Evolutionary conservation across 1,140 invertebrate species (phyloP).

Genomic region (Thereuonema tuberculata): DNA sequence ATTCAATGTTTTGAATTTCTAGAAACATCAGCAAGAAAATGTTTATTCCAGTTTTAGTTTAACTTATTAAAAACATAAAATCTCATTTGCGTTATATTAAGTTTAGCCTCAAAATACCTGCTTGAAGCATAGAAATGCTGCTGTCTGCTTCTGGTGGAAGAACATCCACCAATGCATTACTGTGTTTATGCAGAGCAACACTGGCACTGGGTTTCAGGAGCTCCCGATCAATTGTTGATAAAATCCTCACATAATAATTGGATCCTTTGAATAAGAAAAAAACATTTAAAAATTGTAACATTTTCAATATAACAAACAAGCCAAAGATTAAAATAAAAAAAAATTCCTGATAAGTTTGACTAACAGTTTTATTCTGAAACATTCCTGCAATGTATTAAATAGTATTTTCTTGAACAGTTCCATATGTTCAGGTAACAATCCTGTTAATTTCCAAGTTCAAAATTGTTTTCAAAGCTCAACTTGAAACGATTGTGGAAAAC

Average conservation of each 20-base stretch:
- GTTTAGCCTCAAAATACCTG: constrained; percentile 54
- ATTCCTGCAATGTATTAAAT: background rate
- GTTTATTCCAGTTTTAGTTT: constrained; percentile 13
- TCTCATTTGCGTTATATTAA: background rate
- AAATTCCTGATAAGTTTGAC: too few species aligned
- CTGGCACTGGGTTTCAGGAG: constrained; percentile 87
- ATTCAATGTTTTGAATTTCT: background rate
- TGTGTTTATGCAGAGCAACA: constrained; percentile 94
- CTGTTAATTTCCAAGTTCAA: too few species aligned
- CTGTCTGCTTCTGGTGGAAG: constrained; percentile 96
- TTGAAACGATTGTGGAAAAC: too few species aligned
- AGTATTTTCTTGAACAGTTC: too few species aligned
- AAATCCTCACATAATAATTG: constrained; percentile 95
- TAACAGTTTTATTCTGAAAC: constrained; percentile 1
- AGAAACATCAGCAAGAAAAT: constrained; percentile 11
- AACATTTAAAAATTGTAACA: constrained; percentile 1
- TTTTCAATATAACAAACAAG: constrained; percentile 6
- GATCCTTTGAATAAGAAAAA: constrained; percentile 45
- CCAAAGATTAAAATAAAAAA: background rate
- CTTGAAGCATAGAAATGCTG: constrained; percentile 88
- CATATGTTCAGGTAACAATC: too few species aligned
- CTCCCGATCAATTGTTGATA: constrained; percentile 89
- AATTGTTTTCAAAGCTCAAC: too few species aligned
- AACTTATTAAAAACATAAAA: background rate
- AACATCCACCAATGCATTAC: constrained; percentile 94